Conservation (phyloP, 2,888 invertebrate species). For the Drosophila subsilvestris region DNA sequence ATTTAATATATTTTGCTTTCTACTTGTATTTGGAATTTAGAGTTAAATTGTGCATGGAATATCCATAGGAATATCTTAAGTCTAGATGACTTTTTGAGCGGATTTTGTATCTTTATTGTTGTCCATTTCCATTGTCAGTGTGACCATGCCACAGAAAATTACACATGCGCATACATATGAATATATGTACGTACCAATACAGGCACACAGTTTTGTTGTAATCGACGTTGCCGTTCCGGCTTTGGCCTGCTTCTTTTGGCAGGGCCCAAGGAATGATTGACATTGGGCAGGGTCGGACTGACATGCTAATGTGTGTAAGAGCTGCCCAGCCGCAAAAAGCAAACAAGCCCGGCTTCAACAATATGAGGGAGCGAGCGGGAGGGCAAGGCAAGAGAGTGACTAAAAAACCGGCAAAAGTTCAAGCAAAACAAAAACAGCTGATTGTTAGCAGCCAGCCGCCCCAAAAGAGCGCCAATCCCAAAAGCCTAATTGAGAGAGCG, state of each 20-base stretch:
- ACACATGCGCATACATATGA: constrained; percentile 22
- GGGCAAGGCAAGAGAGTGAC: constrained; percentile 20
- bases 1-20: no score
- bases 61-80: background rate
- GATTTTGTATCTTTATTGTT: constrained; percentile 30
- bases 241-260: constrained; percentile 65
- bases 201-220: constrained; percentile 45
- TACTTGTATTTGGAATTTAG: no score
- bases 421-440: constrained; percentile 79
- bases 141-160: constrained; percentile 48
- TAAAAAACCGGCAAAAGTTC: constrained; percentile 69
- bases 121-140: constrained; percentile 61
- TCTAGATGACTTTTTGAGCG: background rate
- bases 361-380: constrained; percentile 12
- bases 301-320: constrained; percentile 70
- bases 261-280: constrained; percentile 66
- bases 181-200: constrained; percentile 9
- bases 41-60: no score
- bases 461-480: constrained; percentile 26
- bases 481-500: constrained; percentile 12
- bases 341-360: constrained; percentile 37
- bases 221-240: constrained; percentile 29
- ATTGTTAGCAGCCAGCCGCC: constrained; percentile 43
- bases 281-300: constrained; percentile 73
- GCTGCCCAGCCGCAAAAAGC: constrained; percentile 35